phyloP scores from a whole-genome alignment of 2,888 invertebrate species.

The Ctenicera cuprea region DNA sequence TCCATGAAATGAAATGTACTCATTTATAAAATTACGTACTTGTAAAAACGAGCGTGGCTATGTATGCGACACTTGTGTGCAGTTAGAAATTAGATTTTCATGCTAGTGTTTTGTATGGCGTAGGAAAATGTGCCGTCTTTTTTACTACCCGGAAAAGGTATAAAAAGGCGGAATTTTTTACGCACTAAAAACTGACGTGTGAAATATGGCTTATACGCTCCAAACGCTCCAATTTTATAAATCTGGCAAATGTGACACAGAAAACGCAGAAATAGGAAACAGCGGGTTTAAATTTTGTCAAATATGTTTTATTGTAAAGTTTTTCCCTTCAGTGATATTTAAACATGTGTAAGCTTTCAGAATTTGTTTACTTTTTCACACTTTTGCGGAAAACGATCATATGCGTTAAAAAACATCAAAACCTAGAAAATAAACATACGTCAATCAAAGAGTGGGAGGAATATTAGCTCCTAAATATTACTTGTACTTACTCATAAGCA shows the following conservation, averaged over 20 bases:
- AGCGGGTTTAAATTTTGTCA: not conserved
- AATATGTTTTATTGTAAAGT: not conserved
- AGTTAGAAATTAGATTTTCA: not conserved
- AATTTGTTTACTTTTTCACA: no score
- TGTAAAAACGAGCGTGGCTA: not conserved
- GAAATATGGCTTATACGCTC: not conserved
- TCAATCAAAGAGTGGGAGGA: no score
- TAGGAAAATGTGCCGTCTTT: not conserved
- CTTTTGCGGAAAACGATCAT: no score
- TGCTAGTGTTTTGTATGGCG: no score
- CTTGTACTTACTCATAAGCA: no score
- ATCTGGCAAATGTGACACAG: not conserved
- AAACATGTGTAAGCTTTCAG: not conserved
- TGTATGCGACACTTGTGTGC: not conserved
- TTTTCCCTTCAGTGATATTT: no score
- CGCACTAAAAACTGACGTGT: not conserved
- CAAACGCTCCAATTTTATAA: slow-evolving; percentile 1
- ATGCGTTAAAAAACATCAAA: no score
- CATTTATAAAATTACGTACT: not conserved
- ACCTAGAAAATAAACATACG: no score
- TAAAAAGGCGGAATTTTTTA: not conserved
- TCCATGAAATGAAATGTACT: not conserved
- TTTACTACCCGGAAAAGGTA: not conserved
- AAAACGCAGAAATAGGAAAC: not conserved
- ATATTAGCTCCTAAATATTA: no score